phyloP scores from a whole-genome alignment of 2,797 vertebrate species.

The Fistularia commersonii region DNA sequence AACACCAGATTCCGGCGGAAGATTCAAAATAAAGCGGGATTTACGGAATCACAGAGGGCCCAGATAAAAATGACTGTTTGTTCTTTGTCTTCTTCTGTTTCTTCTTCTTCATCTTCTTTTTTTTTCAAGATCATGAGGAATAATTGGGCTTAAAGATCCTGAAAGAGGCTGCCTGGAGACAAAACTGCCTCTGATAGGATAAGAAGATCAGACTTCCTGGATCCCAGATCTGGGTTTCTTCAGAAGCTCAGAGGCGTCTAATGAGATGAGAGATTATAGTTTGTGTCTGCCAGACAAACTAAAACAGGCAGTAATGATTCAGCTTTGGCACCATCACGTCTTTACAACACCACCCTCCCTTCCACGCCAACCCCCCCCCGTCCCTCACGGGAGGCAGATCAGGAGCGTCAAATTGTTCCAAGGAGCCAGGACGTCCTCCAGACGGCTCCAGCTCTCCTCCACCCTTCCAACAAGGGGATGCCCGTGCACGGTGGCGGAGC shows the following conservation, averaged over 20 bases:
- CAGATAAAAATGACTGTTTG: too few relatives aligned
- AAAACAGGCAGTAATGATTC: conserved; percentile 38
- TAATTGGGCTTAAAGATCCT: conserved; percentile 59
- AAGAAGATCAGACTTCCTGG: conserved; percentile 67
- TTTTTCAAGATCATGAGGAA: conserved; percentile 58
- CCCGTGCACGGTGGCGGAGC: too few relatives aligned
- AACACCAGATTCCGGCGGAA: too few relatives aligned
- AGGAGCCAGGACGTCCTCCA: background rate
- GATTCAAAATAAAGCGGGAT: too few relatives aligned
- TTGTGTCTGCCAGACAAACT: conserved; percentile 50
- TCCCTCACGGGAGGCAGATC: conserved; percentile 1
- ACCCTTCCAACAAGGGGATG: too few relatives aligned
- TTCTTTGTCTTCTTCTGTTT: too few relatives aligned
- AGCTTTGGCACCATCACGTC: conserved; percentile 29
- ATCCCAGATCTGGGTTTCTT: conserved; percentile 60
- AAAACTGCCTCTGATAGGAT: conserved; percentile 64
- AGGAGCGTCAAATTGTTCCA: conserved; percentile 12
- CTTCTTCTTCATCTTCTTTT: background rate
- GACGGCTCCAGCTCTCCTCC: too few relatives aligned
- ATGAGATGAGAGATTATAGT: conserved; percentile 64
- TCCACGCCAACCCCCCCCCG: too few relatives aligned
- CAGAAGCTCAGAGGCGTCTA: conserved; percentile 52
- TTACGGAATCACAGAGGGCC: too few relatives aligned
- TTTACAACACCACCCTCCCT: conserved; percentile 1
- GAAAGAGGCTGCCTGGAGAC: conserved; percentile 57